Evolutionary conservation across 2,888 invertebrate species (phyloP), one percentile per base, ranked within the genome.

Genomic region (Crepidodera aurea): DNA sequence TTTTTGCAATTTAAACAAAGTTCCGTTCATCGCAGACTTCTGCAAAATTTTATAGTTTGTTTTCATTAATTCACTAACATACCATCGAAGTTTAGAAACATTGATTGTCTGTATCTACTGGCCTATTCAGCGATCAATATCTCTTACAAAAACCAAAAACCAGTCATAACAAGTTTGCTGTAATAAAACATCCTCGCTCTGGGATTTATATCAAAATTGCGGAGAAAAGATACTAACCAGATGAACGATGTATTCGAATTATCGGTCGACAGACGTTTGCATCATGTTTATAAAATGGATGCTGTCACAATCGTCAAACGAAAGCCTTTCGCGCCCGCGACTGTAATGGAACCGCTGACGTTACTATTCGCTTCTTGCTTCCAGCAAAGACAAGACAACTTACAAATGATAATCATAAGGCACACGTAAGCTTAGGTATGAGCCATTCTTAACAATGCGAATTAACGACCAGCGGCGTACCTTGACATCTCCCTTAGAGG

Each of bases 221-320:
- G 22, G 22, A 22, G 22, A 22, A 4, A 22, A 4, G 22, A 6
- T 22, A 22, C 5, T 10, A 6, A 34, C 34, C 2, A 34, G 34
- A 51, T 37, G 13, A 32, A 51, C 34, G 18, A 51, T 32, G 51
- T 51, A 8, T 51, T 34, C 37, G 37, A 19, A 34, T 51, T 51
- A 51, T 51, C 51, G 37, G 51, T 22, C 10, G 37, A 37, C 34
- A 51, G 51, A 51, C 34, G 50, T 50, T 10, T 48, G 27, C 46
- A 46, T 19, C 42, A 42, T 50, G 48, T 48, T 51, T 12, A 51
- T 32, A 51, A 51, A 51, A 51, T 51, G 51, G 37, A 51, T 51
- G 37, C 51, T 37, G 34, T 34, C 51, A 34, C 34, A 34, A 4
- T 51, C 16, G 19, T 51, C 51, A 51, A 34, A 51, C 10, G 34